phyloP scores from a whole-genome alignment of 2,113 vertebrate genomes.

The Thryonomys swinderianus region DNA sequence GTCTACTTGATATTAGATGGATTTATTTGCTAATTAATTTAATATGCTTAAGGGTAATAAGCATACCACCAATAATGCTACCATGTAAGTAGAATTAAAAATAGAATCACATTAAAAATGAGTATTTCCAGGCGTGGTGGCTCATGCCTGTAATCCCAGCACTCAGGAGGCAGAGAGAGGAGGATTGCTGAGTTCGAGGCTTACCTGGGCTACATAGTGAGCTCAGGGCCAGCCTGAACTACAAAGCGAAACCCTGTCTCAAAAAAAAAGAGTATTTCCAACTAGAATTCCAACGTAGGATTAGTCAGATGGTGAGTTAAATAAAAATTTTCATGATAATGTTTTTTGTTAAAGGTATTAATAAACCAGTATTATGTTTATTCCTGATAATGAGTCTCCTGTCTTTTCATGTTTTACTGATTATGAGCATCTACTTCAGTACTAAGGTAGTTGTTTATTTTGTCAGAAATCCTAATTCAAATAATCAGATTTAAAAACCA shows the following conservation, averaged over 20 bases:
- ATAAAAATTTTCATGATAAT: slow-evolving; percentile 24
- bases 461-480: slow-evolving; percentile 37
- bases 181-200: too few relatives aligned
- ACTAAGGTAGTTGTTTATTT: slow-evolving; percentile 33
- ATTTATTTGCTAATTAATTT: slow-evolving; percentile 62
- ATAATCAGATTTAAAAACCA: slow-evolving; percentile 35
- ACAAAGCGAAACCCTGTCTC: too few relatives aligned
- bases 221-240: too few relatives aligned
- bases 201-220: too few relatives aligned
- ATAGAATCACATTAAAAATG: slow-evolving; percentile 55
- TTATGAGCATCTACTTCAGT: slow-evolving; percentile 7
- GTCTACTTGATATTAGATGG: slow-evolving; percentile 34
- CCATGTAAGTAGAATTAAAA: slow-evolving; percentile 63
- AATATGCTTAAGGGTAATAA: slow-evolving; percentile 76
- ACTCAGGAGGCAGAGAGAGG: too few relatives aligned
- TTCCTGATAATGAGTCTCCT: background rate
- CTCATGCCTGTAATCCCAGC: too few relatives aligned
- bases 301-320: slow-evolving; percentile 59
- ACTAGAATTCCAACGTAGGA: slow-evolving; percentile 56
- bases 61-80: slow-evolving; percentile 64
- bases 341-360: slow-evolving; percentile 56
- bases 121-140: slow-evolving; percentile 23
- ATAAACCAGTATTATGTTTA: slow-evolving; percentile 22
- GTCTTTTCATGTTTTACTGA: slow-evolving; percentile 48
- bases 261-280: slow-evolving; percentile 38